Percentiles rank a stretch among this genome's conserved stretches.
Conservation (phyloP, 2,113 vertebrate genomes). For the Passerina amoena region DNA sequence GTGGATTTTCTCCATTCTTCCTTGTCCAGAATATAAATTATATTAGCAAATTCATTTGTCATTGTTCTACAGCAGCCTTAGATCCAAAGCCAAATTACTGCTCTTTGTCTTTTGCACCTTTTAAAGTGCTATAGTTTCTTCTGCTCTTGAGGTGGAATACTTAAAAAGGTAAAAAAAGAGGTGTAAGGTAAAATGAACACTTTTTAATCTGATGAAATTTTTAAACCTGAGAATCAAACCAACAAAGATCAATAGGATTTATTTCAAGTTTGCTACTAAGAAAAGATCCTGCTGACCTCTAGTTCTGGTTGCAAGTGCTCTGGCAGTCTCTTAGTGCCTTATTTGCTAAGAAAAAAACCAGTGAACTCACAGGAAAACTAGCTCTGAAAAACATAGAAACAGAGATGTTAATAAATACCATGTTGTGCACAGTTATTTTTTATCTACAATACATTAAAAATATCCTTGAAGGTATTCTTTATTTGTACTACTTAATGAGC, state of each 20-base stretch:
- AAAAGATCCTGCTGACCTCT: neutral
- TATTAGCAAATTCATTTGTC: neutral
- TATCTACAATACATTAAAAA: neutral
- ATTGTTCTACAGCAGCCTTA: neutral
- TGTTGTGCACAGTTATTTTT: neutral
- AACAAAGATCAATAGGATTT: neutral
- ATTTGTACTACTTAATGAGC: neutral
- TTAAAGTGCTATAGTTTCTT: neutral
- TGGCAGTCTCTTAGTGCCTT: neutral
- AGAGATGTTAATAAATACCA: neutral
- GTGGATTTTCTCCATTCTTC: neutral
- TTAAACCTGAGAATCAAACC: neutral
- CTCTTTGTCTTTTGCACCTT: neutral
- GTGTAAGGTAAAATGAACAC: neutral
- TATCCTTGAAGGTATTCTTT: neutral
- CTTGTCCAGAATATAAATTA: neutral
- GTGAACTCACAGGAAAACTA: neutral
- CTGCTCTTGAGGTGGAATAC: neutral
- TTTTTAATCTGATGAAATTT: neutral
- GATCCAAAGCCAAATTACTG: neutral
- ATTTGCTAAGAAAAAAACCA: neutral
- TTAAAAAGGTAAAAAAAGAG: neutral
- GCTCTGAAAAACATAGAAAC: neutral
- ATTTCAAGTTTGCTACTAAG: neutral
- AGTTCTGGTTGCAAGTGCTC: neutral